Conservation (phyloP, 2,113 vertebrate genomes). For the Plotosus lineatus region DNA sequence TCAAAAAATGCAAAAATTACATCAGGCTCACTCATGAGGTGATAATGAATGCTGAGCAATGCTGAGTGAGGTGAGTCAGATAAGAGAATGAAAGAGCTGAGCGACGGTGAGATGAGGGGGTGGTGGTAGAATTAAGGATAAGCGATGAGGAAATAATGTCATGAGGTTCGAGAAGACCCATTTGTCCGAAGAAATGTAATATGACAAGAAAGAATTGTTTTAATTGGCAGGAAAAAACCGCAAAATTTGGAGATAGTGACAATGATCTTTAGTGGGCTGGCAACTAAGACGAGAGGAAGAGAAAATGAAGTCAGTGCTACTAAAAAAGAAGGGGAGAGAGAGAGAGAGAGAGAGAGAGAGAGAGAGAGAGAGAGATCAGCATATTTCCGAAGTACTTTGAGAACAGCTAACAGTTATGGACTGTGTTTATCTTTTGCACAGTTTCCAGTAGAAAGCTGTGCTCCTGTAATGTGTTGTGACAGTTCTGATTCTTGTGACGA, state of each 20-base stretch:
- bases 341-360: neutral
- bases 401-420: constrained; percentile 53
- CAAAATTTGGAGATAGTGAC: neutral
- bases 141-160: neutral
- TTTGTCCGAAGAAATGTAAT: neutral
- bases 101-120: constrained; percentile 31
- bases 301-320: constrained; percentile 22
- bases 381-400: constrained; percentile 61
- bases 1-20: constrained; percentile 56
- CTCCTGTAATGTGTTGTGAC: constrained; percentile 76
- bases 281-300: constrained; percentile 14
- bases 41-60: constrained; percentile 35
- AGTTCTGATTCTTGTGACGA: constrained; percentile 75
- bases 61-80: constrained; percentile 36
- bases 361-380: constrained; percentile 48
- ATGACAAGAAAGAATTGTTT: neutral
- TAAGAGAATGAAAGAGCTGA: constrained; percentile 13
- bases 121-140: neutral
- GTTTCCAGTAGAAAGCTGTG: constrained; percentile 61
- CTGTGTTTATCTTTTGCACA: constrained; percentile 55
- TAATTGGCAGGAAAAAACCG: neutral
- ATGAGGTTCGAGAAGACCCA: neutral
- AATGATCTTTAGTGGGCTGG: neutral
- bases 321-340: neutral
- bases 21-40: constrained; percentile 55